A percentile compares a stretch with the other conserved stretches of the same genome.
phyloP scores from a whole-genome alignment of 2,888 invertebrate species.

The Noctua pronuba region DNA sequence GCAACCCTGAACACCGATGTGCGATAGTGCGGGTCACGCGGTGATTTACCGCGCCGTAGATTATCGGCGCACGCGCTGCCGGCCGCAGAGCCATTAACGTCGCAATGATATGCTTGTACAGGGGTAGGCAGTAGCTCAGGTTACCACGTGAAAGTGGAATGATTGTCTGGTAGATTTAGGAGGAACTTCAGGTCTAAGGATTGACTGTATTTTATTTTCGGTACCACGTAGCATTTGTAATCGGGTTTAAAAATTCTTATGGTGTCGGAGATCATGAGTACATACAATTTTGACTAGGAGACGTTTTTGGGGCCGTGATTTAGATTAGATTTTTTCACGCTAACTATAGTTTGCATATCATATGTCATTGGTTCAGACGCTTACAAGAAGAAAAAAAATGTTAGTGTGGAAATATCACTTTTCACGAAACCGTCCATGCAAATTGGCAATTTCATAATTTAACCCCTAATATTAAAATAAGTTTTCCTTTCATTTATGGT shows the following conservation, averaged over 20 bases:
- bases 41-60: constrained; percentile 80
- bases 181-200: background rate
- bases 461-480: too few species aligned
- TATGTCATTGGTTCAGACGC: too few species aligned
- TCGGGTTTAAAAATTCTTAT: background rate
- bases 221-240: background rate
- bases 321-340: background rate
- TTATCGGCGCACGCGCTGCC: constrained; percentile 69
- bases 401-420: too few species aligned
- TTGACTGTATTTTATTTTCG: background rate
- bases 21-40: constrained; percentile 76
- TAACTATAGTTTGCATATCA: too few species aligned
- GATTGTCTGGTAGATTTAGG: constrained; percentile 27
- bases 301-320: background rate
- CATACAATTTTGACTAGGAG: background rate
- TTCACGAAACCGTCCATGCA: too few species aligned
- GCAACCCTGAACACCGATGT: constrained; percentile 71
- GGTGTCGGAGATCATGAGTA: background rate
- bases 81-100: constrained; percentile 63
- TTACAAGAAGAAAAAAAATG: too few species aligned
- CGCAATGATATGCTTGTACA: constrained; percentile 56
- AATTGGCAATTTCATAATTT: too few species aligned
- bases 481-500: background rate
- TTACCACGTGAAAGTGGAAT: constrained; percentile 54
- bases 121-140: constrained; percentile 47